phyloP scores from a whole-genome alignment of 2,888 invertebrate species.

The Theretra japonica region DNA sequence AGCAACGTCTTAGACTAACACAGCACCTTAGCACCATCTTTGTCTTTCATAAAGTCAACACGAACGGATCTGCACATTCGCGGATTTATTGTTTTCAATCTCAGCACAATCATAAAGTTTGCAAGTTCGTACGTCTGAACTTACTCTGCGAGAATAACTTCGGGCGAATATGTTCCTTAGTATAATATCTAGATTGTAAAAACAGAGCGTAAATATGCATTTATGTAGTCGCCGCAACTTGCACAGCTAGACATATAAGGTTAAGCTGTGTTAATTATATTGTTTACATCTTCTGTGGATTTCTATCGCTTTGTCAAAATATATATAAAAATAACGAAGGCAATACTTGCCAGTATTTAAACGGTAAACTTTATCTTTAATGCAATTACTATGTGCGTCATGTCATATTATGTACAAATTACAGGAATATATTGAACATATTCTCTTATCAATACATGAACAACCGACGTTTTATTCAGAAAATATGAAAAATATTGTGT shows the following conservation, averaged over 20 bases:
- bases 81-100: slow-evolving; percentile 6
- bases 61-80: not conserved
- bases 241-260: too few species aligned
- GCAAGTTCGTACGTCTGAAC: not conserved
- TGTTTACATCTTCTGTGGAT: too few species aligned
- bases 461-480: not conserved
- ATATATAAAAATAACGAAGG: too few species aligned
- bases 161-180: not conserved
- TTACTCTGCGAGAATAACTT: not conserved
- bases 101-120: slow-evolving; percentile 1
- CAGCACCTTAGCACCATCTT: not conserved
- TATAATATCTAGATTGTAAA: not conserved
- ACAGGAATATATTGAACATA: too few species aligned
- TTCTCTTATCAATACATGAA: too few species aligned
- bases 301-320: not conserved
- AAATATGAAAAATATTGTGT: not conserved
- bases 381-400: too few species aligned
- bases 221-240: not conserved
- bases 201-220: not conserved
- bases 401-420: too few species aligned
- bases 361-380: too few species aligned
- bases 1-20: too few species aligned
- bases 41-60: not conserved
- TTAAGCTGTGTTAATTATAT: too few species aligned
- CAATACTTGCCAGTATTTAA: too few species aligned